Evolutionary conservation across 2,888 invertebrate species (phyloP).

Genomic region (Copidosoma aretas): DNA sequence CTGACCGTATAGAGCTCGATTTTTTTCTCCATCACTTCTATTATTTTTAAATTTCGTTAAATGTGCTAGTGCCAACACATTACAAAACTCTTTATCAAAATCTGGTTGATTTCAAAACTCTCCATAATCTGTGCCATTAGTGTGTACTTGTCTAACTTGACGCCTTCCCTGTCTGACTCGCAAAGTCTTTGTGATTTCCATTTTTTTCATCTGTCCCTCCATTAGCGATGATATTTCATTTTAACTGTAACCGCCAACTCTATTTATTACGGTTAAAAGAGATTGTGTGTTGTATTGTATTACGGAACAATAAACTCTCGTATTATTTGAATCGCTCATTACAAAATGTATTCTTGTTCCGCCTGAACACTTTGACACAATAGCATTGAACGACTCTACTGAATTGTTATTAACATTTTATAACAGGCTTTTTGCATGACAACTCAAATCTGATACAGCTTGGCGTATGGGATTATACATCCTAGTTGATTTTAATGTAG

Average conservation of each 20-base stretch:
- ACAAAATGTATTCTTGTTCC: conserved; percentile 13
- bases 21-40: neutral
- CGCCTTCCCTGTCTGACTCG: neutral
- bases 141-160: neutral
- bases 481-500: conserved; percentile 10
- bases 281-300: neutral
- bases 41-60: neutral
- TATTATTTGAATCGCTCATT: no score
- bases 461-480: neutral
- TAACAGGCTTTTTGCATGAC: conserved; percentile 35
- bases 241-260: neutral
- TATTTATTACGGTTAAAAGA: neutral
- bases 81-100: neutral
- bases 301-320: neutral
- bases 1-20: neutral
- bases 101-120: neutral
- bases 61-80: neutral
- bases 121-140: neutral
- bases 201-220: neutral
- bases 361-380: neutral
- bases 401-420: conserved; percentile 15
- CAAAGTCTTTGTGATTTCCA: neutral
- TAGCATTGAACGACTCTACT: conserved; percentile 20
- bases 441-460: neutral
- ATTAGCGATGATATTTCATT: neutral